These are phyloP conservation scores for Chloebia gouldiae DNA, from an alignment of 2,113 vertebrate species.

Conservation along the genomic window DNA sequence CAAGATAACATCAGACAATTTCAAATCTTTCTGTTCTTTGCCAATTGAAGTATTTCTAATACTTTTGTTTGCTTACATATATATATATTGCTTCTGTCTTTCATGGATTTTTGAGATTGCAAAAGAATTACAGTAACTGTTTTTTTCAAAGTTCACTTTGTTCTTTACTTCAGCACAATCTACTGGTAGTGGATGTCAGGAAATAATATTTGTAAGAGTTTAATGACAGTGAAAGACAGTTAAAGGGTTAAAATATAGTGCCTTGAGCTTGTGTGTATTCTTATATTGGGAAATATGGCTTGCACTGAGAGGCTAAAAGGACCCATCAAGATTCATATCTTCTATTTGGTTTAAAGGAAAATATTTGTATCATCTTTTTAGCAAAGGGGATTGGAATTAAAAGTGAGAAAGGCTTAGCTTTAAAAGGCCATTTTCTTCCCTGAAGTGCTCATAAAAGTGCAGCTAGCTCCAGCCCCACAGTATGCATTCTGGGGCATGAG, in stretches of 20 bases:
- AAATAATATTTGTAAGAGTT: neutral
- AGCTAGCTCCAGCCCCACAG: neutral
- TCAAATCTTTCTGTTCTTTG: neutral
- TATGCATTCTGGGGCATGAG: neutral
- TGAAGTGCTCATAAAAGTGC: neutral
- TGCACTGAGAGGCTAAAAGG: neutral
- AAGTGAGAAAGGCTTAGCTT: neutral
- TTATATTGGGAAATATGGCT: neutral
- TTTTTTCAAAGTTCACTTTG: neutral
- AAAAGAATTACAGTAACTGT: neutral
- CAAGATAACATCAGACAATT: neutral
- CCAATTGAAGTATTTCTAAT: neutral
- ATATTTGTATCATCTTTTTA: neutral
- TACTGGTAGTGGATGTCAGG: neutral
- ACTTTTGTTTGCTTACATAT: neutral
- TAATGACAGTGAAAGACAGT: neutral
- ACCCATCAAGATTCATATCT: neutral
- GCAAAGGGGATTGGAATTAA: neutral
- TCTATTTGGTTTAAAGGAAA: neutral
- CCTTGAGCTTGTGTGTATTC: neutral
- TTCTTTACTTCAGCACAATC: neutral
- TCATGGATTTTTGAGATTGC: neutral
- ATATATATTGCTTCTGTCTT: neutral
- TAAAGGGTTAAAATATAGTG: neutral
- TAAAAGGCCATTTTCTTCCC: neutral